phyloP scores from a whole-genome alignment of 2,888 invertebrate species.

The Rhamnusium bicolor region DNA sequence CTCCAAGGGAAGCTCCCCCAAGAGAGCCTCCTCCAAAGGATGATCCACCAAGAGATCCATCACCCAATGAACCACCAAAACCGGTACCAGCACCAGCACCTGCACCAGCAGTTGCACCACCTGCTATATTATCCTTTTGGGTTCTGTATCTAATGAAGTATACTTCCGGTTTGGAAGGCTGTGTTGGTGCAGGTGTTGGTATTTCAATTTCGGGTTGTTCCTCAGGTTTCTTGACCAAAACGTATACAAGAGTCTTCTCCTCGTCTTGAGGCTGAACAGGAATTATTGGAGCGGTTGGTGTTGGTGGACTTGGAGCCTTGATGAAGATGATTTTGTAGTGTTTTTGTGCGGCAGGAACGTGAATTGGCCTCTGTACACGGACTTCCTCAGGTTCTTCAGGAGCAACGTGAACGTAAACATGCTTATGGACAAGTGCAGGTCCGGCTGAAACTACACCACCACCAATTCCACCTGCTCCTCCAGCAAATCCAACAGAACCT shows the following conservation, averaged over 20 bases:
- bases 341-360: constrained; percentile 82
- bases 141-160: constrained; percentile 92
- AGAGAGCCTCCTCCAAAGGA: not conserved
- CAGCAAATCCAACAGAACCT: not conserved
- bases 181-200: constrained; percentile 85
- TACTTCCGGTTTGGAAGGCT: constrained; percentile 91
- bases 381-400: constrained; percentile 67
- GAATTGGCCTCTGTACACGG: constrained; percentile 76
- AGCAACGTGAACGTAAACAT: constrained; percentile 28
- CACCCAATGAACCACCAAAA: constrained; percentile 21
- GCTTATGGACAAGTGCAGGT: constrained; percentile 18
- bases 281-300: constrained; percentile 84
- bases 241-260: constrained; percentile 91
- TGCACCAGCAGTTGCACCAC: constrained; percentile 53
- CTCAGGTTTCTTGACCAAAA: constrained; percentile 90
- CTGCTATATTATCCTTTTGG: constrained; percentile 70
- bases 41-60: not conserved
- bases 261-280: constrained; percentile 85
- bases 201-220: constrained; percentile 86
- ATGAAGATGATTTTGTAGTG: constrained; percentile 94
- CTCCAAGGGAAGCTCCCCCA: not conserved
- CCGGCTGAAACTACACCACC: constrained; percentile 23
- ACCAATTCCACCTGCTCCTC: not conserved
- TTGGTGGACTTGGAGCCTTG: constrained; percentile 75
- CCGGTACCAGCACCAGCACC: constrained; percentile 17